Evolutionary conservation across 2,113 vertebrate genomes (phyloP), one percentile per base, ranked within the genome.

Genomic region (human): DNA sequence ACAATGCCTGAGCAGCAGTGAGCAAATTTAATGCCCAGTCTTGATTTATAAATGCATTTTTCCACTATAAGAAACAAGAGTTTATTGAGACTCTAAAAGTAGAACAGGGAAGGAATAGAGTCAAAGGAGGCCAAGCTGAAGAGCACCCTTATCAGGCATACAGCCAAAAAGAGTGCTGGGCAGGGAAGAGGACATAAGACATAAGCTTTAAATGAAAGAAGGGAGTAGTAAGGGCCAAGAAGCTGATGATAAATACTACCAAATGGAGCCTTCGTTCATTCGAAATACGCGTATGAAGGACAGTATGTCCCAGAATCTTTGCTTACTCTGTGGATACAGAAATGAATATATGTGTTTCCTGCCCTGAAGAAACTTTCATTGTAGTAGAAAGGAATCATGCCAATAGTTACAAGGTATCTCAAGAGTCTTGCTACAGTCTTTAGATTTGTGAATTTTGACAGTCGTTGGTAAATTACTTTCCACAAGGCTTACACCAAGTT

Each of bases 401-500:
- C 57, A 78, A 57, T 9, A 80, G 50, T 86, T 48, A 70, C 2
- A 75, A 11, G 38, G 9, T 82, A 30, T 50, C 57, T 89, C 40
- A 64, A 57, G 88, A 85, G 23, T 85, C 78, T 93, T 82, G 48
- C 25, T 40, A 45, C 4, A 89, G 48, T 66, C 78, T 91, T 83
- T 50, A 96, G 64, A 89, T 96, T 87, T 80, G 70, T 64, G 40
- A 55, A 73, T 86, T 83, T 86, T 92, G 61, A 75, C 40, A 82
- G 50, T 35, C 38, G 2, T 52, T 94, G 79, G 45, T 95, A 66
- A 86, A 50, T 68, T 90, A 79, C 14, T 93, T 96, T 93, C 43
- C 66, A 40, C 59, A 64, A 75, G 4, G 35, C 73, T 70, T 61
- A 75, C 55, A 64, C 6, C 57, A 73, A 75, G 82, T 68, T 40